phyloP scores from a whole-genome alignment of 1,140 invertebrate species.

The Rhagoletis zephyria region DNA sequence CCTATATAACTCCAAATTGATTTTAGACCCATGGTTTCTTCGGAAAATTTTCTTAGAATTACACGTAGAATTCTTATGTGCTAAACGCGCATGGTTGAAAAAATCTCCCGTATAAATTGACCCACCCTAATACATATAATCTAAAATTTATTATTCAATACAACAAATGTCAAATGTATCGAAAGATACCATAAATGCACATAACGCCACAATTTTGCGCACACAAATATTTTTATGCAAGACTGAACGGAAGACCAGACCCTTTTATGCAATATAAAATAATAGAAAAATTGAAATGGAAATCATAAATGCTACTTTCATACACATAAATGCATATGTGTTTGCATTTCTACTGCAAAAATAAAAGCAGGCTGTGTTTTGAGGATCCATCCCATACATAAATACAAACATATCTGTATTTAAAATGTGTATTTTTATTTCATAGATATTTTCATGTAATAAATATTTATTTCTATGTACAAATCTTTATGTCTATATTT shows the following conservation, averaged over 20 bases:
- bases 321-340: neutral
- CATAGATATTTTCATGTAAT: neutral
- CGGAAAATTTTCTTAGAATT: no score
- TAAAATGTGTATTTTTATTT: neutral
- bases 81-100: no score
- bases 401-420: neutral
- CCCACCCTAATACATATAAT: neutral
- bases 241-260: neutral
- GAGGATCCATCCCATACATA: neutral
- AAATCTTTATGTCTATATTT: conserved; percentile 19
- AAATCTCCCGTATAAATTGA: no score
- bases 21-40: no score
- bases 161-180: conserved; percentile 35
- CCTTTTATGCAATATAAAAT: neutral
- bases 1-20: no score
- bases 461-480: conserved; percentile 15
- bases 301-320: neutral
- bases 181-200: conserved; percentile 24
- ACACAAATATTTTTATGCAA: conserved; percentile 35
- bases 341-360: neutral
- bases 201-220: neutral
- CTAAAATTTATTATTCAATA: conserved; percentile 38
- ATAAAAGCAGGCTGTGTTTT: neutral
- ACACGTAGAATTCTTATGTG: no score
- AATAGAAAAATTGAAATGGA: neutral